Conservation (phyloP, 2,888 invertebrate species). For the Dendrolimus houi region DNA sequence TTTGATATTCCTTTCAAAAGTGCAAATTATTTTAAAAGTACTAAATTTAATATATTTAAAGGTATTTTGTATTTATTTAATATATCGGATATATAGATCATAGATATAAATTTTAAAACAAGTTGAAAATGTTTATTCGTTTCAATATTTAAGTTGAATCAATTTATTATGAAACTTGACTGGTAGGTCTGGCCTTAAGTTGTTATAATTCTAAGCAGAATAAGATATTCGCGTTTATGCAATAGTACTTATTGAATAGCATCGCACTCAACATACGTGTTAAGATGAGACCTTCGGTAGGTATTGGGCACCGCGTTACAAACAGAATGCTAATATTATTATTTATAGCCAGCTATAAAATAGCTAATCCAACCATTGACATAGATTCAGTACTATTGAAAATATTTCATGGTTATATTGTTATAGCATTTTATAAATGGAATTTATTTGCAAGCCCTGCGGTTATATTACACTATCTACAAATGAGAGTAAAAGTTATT, state of each 20-base stretch:
- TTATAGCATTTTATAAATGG: slow-evolving; percentile 1
- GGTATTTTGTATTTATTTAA: too few relatives aligned
- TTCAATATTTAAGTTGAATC: too few relatives aligned
- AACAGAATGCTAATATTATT: slow-evolving; percentile 20
- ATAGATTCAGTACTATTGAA: slow-evolving; percentile 33
- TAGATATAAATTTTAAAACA: too few relatives aligned
- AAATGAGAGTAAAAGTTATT: not conserved
- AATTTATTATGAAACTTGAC: too few relatives aligned
- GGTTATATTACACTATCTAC: not conserved
- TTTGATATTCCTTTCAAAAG: too few relatives aligned
- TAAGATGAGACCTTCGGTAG: slow-evolving; percentile 6
- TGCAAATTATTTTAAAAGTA: too few relatives aligned
- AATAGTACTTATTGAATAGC: not conserved
- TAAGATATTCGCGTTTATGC: not conserved
- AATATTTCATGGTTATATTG: slow-evolving; percentile 16
- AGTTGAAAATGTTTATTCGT: too few relatives aligned
- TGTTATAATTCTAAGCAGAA: not conserved
- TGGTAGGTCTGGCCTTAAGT: too few relatives aligned
- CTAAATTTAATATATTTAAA: too few relatives aligned
- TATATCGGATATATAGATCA: too few relatives aligned
- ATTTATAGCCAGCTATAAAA: slow-evolving; percentile 51
- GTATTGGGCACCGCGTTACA: slow-evolving; percentile 11
- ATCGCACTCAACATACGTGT: not conserved
- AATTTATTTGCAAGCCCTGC: slow-evolving; percentile 9
- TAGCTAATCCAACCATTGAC: slow-evolving; percentile 49